Percentiles rank a stretch among this genome's conserved stretches.
These are phyloP conservation scores for Rhodeus uyekii DNA, from an alignment of 2,797 vertebrate genomes.

Conservation along the genomic window DNA sequence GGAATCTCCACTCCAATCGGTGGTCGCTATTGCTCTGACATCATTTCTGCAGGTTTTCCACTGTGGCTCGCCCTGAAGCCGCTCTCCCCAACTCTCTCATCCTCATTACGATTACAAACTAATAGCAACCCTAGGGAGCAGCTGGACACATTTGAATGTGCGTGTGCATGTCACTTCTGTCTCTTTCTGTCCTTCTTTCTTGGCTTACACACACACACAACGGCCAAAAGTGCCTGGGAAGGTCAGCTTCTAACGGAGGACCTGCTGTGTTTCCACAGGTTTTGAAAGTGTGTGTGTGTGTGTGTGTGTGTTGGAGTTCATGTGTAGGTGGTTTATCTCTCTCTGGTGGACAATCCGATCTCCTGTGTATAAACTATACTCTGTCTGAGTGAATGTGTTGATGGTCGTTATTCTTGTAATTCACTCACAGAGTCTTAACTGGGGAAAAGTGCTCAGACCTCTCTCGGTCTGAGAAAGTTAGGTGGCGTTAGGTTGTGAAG, in stretches of 20 bases:
- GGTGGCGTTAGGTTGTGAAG: conserved; percentile 14
- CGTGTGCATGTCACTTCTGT: conserved; percentile 24
- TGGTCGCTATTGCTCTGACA: conserved; percentile 84
- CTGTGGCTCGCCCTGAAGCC: conserved; percentile 77
- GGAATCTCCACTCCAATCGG: conserved; percentile 85
- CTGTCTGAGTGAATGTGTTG: background rate
- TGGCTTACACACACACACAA: background rate
- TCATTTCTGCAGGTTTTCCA: conserved; percentile 88
- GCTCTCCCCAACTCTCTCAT: conserved; percentile 64
- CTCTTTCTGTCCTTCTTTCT: conserved; percentile 14
- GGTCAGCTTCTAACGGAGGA: conserved; percentile 14
- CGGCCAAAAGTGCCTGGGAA: conserved; percentile 21
- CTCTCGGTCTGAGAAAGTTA: conserved; percentile 18
- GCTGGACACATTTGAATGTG: conserved; percentile 34
- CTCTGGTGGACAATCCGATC: conserved; percentile 12
- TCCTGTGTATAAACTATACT: conserved; percentile 28
- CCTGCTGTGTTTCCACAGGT: conserved; percentile 2
- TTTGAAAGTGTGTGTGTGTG: background rate
- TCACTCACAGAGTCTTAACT: conserved; percentile 7
- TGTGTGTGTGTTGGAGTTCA: conserved; percentile 2
- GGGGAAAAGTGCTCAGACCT: background rate
- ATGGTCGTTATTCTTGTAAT: conserved; percentile 7
- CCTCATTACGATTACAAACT: conserved; percentile 70
- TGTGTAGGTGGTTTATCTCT: conserved; percentile 22
- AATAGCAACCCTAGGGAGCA: conserved; percentile 64